Base-by-base conservation (phyloP, 1,140 invertebrate genomes). In the Phthorimaea operculella region DNA sequence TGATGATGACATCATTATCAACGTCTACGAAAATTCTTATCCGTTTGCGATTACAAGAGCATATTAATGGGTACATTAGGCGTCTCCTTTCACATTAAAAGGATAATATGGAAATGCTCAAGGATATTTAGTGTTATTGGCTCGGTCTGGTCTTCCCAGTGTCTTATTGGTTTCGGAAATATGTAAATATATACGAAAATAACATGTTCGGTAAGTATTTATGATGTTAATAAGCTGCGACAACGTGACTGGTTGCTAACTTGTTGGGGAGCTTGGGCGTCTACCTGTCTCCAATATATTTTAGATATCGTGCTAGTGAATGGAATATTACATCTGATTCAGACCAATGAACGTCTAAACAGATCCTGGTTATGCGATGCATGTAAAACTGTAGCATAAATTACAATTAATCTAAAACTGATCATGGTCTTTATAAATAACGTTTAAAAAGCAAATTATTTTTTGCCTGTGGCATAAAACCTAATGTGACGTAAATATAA, bases 1-100 rank as follows among this genome's bases (percentile, higher is more conserved):
- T 47, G 44, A 47, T 15, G 44, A 16, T 47, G 44, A 47, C 44
- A 47, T 47, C 44, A 47, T 47, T 47, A 47, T 47, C 5, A 47
- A 15, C 7, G n/a, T 39, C 36, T 39, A 2, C 10, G 3, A 12
- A 39, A 39, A 39, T 39, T n/a, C n/a, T 39, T 39, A 39, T 39
- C 36, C 36, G 8, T 39, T 39, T 39, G 10, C 10, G 10, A 39
- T n/a, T 10, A 39, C n/a, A 39, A 39, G 36, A 17, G 44, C 44
- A 47, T 47, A 47, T 47, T 47, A 47, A 47, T 47, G 1, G 44
- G 11, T 15, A 9, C 14, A 16, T 15, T 47, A 4, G 15, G n/a
- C 44, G 15, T 9, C 44, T 15, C 15, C 44, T 47, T 47, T 47
- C 44, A 47, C 44, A 8, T 8, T 47, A 47, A n/a, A 39, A 39